Base-by-base conservation (phyloP, 2,888 invertebrate species). In the Rhagophthalmus giganteus region DNA sequence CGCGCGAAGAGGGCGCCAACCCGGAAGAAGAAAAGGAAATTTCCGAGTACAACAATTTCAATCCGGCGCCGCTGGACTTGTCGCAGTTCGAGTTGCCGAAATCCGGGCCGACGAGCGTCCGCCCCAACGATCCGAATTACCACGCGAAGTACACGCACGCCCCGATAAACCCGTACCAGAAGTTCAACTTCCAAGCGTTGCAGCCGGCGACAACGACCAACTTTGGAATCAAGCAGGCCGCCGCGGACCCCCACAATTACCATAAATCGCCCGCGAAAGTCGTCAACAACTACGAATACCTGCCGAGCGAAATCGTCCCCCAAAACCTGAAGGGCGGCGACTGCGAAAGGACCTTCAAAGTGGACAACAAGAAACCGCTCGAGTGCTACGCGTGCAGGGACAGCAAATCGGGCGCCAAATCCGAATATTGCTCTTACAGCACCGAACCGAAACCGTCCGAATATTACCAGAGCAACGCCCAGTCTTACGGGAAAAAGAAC, bases 351-450 rank as follows among this genome's bases (percentile, higher is more conserved):
- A 63, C 68, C 2, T 46, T 65, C 4, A 61, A 63, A 3, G 52
- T 61, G 8, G 63, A 66, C 1, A 59, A 64, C 16, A 59, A 66
- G n/a, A 62, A 74, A 50, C 73, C 75, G 1, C 76, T 78, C 68
- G 78, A 75, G 39, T 81, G 81, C 60, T 76, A 75, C 44, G 74
- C 82, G 1, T 84, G 84, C 61, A 76, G 76, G 55, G 77, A 81
- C 47, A 74, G 76, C 0, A 75, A 76, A 40, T 78, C 74, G 1
- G 79, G 79, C n/a, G 78, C 77, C 0, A 77, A 77, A 57, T 81
- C 77, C 41, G 81, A 83, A 50, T 77, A 79, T 49, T 83, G 84
- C 58, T 78, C 79, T 1, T 84, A 82, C 63, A 75, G 75, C 2
- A 75, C 78, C 11, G 76, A 80, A 42, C 80, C 78, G 0, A 67